Evolutionary conservation across 2,888 invertebrate genomes (phyloP).

Genomic region (Amblyteles armatorius): DNA sequence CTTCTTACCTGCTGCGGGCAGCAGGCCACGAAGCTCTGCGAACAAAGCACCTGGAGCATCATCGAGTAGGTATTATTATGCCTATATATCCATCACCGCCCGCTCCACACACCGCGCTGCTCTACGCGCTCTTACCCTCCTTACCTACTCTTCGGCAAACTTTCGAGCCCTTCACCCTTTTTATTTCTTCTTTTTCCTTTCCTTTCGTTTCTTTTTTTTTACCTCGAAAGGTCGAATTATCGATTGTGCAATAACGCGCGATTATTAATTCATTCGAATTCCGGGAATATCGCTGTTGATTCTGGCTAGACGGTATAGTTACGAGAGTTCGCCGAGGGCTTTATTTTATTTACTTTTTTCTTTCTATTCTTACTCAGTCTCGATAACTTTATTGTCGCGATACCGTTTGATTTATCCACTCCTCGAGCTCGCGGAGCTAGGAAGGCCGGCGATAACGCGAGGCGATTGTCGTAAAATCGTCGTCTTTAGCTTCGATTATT

Average conservation of each 20-base stretch:
- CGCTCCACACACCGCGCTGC: neutral
- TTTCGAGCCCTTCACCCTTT: constrained; percentile 24
- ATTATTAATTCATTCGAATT: constrained; percentile 40
- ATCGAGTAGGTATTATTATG: constrained; percentile 37
- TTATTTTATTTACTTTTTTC: neutral
- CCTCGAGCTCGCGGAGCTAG: neutral
- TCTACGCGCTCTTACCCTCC: constrained; percentile 23
- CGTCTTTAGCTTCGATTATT: neutral
- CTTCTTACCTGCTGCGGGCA: constrained; percentile 7
- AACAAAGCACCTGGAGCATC: constrained; percentile 67
- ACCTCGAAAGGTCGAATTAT: constrained; percentile 1
- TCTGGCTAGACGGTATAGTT: neutral
- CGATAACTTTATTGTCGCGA: neutral
- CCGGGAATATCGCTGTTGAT: neutral
- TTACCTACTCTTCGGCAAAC: constrained; percentile 1
- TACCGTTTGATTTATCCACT: neutral
- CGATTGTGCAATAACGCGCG: constrained; percentile 20
- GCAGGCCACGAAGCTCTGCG: constrained; percentile 43
- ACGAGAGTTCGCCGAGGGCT: neutral
- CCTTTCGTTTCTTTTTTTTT: too few species aligned
- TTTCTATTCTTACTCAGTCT: neutral
- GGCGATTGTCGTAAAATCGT: neutral
- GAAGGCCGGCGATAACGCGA: neutral
- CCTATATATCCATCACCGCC: constrained; percentile 39
- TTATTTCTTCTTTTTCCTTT: neutral